Evolutionary conservation across 2,113 vertebrate genomes (phyloP).

Genomic region (Nematolebias whitei): DNA sequence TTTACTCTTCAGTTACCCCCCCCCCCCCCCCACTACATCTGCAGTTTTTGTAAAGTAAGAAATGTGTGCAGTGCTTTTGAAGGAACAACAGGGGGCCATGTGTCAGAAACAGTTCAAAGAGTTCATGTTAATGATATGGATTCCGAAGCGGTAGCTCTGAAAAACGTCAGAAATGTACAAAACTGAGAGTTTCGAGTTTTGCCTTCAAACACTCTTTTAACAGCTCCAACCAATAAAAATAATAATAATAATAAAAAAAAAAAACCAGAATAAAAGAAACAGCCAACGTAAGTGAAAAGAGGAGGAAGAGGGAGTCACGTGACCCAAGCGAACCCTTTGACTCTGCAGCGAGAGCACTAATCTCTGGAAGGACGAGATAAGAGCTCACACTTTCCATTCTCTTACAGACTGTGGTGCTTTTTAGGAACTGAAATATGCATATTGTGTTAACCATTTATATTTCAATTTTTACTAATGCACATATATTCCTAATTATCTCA

Average conservation of each 20-base stretch:
- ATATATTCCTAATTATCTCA: background rate
- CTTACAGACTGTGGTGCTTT: background rate
- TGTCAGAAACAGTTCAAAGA: background rate
- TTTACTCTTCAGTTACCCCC: too few species aligned
- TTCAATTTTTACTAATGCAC: background rate
- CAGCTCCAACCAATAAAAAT: too few species aligned
- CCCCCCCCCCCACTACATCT: too few species aligned
- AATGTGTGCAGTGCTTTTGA: too few species aligned
- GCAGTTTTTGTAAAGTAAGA: too few species aligned
- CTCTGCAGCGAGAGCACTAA: background rate
- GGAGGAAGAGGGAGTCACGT: constrained; percentile 40
- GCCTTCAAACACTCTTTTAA: too few species aligned
- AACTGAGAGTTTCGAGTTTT: background rate
- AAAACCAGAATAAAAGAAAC: too few species aligned
- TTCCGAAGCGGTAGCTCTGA: background rate
- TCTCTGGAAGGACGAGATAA: constrained; percentile 35
- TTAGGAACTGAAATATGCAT: background rate
- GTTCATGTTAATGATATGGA: background rate
- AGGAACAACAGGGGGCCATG: background rate
- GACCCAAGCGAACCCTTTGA: background rate
- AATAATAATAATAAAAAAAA: constrained; percentile 1
- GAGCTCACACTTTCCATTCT: background rate
- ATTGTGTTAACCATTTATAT: background rate
- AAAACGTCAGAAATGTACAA: background rate
- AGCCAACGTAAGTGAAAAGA: constrained; percentile 5